Evolutionary conservation across 2,888 invertebrate species (phyloP).

Genomic region (Psylliodes chrysocephalus): DNA sequence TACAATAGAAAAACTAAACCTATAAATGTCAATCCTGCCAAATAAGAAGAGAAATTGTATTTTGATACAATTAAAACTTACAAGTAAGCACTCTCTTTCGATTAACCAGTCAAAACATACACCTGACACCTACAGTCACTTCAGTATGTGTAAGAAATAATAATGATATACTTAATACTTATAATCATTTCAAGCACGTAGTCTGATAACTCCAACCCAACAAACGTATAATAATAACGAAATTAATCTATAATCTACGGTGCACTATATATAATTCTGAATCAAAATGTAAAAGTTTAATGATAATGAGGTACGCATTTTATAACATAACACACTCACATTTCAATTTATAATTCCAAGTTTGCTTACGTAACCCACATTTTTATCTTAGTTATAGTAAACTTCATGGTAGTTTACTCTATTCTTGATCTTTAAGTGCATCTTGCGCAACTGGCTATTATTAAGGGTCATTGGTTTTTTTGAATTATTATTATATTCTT

Average conservation of each 20-base stretch:
- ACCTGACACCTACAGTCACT: too few relatives aligned
- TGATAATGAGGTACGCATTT: conserved; percentile 1
- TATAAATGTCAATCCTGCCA: too few relatives aligned
- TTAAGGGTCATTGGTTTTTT: conserved; percentile 11
- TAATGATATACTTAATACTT: conserved; percentile 1
- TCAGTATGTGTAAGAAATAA: too few relatives aligned
- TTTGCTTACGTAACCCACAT: conserved; percentile 20
- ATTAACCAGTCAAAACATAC: too few relatives aligned
- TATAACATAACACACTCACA: neutral
- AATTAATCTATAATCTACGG: conserved; percentile 1
- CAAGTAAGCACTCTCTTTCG: too few relatives aligned
- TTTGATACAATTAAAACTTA: too few relatives aligned
- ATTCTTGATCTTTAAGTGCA: conserved; percentile 5
- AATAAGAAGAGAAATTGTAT: too few relatives aligned
- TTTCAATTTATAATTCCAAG: conserved; percentile 20
- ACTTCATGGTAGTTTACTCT: conserved; percentile 10
- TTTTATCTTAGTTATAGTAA: conserved; percentile 14
- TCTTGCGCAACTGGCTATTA: neutral
- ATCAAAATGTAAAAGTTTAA: conserved; percentile 12
- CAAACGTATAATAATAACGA: conserved; percentile 1
- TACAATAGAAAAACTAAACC: too few relatives aligned
- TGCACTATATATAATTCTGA: conserved; percentile 4
- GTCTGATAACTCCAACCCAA: conserved; percentile 6
- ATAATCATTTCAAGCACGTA: conserved; percentile 14
- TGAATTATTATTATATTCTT: too few relatives aligned